These are phyloP conservation scores for Malurus leucopterus DNA, from an alignment of 2,797 vertebrate genomes.

Conservation along the genomic window DNA sequence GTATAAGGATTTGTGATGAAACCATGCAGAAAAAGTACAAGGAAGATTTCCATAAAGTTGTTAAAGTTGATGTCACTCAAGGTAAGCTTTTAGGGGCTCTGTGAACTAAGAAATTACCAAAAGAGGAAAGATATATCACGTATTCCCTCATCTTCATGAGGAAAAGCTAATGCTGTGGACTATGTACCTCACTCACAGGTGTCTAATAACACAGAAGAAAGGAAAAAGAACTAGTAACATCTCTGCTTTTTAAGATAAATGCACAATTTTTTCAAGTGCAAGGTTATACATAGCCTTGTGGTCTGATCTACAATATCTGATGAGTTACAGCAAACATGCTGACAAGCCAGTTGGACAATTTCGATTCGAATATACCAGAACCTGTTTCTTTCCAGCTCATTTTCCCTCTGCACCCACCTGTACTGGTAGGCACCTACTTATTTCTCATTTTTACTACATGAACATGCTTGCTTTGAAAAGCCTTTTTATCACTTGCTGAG, in stretches of 20 bases:
- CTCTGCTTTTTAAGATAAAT: neutral
- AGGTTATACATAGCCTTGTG: neutral
- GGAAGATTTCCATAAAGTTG: neutral
- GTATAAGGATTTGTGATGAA: neutral
- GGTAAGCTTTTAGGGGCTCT: neutral
- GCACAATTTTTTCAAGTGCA: neutral
- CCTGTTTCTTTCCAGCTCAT: neutral
- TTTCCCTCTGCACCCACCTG: neutral
- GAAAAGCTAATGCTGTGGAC: neutral
- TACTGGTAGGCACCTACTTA: neutral
- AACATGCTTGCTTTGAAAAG: neutral
- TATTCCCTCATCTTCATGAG: neutral
- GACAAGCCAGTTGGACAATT: neutral
- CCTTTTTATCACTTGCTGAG: neutral
- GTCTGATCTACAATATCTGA: neutral
- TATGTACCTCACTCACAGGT: neutral
- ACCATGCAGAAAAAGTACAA: neutral
- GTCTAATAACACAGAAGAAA: neutral
- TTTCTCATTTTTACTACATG: neutral
- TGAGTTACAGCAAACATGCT: neutral
- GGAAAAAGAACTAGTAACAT: neutral
- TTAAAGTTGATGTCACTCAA: neutral
- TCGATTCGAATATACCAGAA: neutral
- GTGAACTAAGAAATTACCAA: neutral
- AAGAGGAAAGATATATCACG: neutral